A percentile compares a stretch with the other conserved stretches of the same genome.
Evolutionary conservation across 2,888 invertebrate genomes (phyloP).

Genomic region (Idaea straminata): DNA sequence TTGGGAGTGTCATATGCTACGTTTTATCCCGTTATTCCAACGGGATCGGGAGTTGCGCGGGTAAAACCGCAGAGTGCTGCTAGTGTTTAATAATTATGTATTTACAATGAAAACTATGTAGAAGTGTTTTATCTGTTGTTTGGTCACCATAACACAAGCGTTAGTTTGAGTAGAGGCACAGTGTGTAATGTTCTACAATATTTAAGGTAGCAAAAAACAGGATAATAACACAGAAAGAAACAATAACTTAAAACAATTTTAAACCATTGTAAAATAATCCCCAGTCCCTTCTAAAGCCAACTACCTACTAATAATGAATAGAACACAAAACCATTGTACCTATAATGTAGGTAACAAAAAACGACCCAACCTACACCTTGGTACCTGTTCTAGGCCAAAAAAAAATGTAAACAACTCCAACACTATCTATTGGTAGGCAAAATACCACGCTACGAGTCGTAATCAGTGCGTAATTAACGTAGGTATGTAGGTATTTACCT

Average conservation of each 20-base stretch:
- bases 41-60: too few species aligned
- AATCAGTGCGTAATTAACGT: not conserved
- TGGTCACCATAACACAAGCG: too few species aligned
- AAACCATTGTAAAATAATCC: not conserved
- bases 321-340: slow-evolving; percentile 11
- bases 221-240: too few species aligned
- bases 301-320: not conserved
- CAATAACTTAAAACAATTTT: not conserved
- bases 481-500: slow-evolving; percentile 11
- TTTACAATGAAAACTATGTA: too few species aligned
- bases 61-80: too few species aligned
- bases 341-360: slow-evolving; percentile 9
- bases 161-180: too few species aligned
- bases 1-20: too few species aligned
- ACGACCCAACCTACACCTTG: not conserved
- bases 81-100: too few species aligned
- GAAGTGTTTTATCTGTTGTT: too few species aligned
- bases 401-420: not conserved
- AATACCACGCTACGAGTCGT: slow-evolving; percentile 3
- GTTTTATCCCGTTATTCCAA: too few species aligned
- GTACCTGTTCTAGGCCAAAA: not conserved
- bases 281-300: not conserved
- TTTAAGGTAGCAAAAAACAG: too few species aligned
- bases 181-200: too few species aligned
- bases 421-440: not conserved